phyloP scores from a whole-genome alignment of 1,140 invertebrate genomes.

The Psix sp. region DNA sequence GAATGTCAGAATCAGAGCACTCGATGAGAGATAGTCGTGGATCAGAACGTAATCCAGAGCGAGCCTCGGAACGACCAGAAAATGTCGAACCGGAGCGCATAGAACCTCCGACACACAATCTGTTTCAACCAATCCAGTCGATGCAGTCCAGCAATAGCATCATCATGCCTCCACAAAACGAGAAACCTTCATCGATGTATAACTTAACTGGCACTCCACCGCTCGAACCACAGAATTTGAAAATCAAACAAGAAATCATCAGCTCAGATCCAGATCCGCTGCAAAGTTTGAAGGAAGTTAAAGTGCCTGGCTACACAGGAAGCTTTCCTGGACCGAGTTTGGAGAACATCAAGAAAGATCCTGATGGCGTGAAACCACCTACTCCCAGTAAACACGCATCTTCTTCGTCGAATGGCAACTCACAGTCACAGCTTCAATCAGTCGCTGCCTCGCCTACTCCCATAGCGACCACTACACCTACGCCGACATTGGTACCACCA shows the following conservation, averaged over 20 bases:
- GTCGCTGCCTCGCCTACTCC: conserved; percentile 73
- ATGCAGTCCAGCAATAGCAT: conserved; percentile 62
- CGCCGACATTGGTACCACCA: conserved; percentile 79
- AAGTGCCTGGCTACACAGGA: conserved; percentile 84
- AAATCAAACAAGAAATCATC: conserved; percentile 87
- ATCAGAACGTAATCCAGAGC: conserved; percentile 25
- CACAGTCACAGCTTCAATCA: conserved; percentile 70
- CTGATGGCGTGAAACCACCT: conserved; percentile 77
- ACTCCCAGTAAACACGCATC: conserved; percentile 70
- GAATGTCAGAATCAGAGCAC: conserved; percentile 60
- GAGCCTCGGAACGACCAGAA: conserved; percentile 60
- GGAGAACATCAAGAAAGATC: conserved; percentile 87
- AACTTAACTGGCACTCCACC: conserved; percentile 77
- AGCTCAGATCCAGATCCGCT: conserved; percentile 82
- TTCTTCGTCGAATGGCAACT: conserved; percentile 53
- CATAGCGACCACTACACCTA: conserved; percentile 73
- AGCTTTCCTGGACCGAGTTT: conserved; percentile 79
- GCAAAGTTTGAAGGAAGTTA: conserved; percentile 87
- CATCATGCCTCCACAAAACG: conserved; percentile 38
- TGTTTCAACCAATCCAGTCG: conserved; percentile 78
- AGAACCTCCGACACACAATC: conserved; percentile 68
- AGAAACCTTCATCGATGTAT: conserved; percentile 65
- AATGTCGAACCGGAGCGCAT: conserved; percentile 61
- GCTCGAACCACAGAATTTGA: conserved; percentile 84
- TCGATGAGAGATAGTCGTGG: conserved; percentile 47